These are phyloP conservation scores for Cistogaster globosa DNA, from an alignment of 2,888 invertebrate species.

Conservation along the genomic window DNA sequence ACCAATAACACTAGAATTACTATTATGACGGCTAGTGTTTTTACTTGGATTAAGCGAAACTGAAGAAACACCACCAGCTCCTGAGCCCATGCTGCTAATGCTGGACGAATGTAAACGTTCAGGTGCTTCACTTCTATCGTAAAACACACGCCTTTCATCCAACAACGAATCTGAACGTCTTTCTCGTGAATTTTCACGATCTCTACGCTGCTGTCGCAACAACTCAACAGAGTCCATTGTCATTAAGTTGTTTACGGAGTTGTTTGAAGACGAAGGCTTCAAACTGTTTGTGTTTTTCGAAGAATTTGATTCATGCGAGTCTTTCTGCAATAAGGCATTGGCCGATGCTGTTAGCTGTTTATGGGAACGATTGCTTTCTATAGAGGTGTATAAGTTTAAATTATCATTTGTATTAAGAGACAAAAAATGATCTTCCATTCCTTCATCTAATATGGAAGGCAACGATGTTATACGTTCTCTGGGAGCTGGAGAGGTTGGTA, in stretches of 20 bases:
- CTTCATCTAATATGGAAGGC: slow-evolving; percentile 76
- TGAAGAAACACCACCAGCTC: slow-evolving; percentile 62
- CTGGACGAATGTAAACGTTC: slow-evolving; percentile 78
- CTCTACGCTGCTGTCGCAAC: slow-evolving; percentile 76
- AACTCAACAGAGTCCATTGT: slow-evolving; percentile 78
- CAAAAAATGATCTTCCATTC: slow-evolving; percentile 75
- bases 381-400: not conserved
- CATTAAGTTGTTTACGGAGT: slow-evolving; percentile 20
- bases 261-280: slow-evolving; percentile 44
- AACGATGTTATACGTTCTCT: slow-evolving; percentile 75
- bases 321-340: slow-evolving; percentile 59
- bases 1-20: slow-evolving; percentile 76
- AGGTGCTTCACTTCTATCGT: slow-evolving; percentile 78
- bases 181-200: slow-evolving; percentile 71
- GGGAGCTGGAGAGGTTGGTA: slow-evolving; percentile 72
- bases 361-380: slow-evolving; percentile 9
- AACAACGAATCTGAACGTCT: slow-evolving; percentile 76
- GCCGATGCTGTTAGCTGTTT: slow-evolving; percentile 28
- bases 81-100: slow-evolving; percentile 77
- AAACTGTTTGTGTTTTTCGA: slow-evolving; percentile 6
- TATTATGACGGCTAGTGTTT: slow-evolving; percentile 76
- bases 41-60: slow-evolving; percentile 72
- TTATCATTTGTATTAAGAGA: slow-evolving; percentile 2
- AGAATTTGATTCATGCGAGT: slow-evolving; percentile 55
- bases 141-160: slow-evolving; percentile 54